Evolutionary conservation across 2,113 vertebrate genomes (phyloP).

Genomic region (Camarhynchus parvulus): DNA sequence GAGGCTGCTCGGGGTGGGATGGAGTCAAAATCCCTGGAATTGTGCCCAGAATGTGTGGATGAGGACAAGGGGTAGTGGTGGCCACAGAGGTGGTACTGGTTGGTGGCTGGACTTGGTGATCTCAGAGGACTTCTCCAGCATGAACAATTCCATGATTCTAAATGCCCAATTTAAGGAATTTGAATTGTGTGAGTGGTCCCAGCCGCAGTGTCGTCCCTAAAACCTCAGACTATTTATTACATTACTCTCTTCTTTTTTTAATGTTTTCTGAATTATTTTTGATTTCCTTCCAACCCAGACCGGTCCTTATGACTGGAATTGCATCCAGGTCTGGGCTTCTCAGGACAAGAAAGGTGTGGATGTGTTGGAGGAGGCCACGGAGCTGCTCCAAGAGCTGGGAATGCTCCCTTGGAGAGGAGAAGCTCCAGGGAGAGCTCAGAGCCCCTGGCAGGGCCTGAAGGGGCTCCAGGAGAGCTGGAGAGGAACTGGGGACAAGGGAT

Average conservation of each 20-base stretch:
- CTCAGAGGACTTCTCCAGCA: not conserved
- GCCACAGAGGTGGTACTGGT: not conserved
- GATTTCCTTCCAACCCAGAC: not conserved
- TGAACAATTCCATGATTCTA: accelerated
- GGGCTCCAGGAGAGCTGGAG: not conserved
- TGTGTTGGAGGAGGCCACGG: accelerated
- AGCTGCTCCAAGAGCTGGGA: not conserved
- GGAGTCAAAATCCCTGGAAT: not conserved
- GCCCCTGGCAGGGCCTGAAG: not conserved
- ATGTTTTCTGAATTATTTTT: not conserved
- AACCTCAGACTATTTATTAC: accelerated
- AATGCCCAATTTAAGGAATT: not conserved
- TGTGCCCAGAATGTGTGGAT: not conserved
- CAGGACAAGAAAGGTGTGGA: not conserved
- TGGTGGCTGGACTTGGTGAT: not conserved
- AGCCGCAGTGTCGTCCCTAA: accelerated
- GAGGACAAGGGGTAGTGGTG: not conserved
- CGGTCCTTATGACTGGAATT: accelerated
- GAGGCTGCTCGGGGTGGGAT: not conserved
- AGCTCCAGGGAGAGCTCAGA: not conserved
- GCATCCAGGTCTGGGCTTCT: not conserved
- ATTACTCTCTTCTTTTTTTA: accelerated
- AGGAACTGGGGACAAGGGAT: not conserved
- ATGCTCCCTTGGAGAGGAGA: not conserved
- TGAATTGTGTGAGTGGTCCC: not conserved